Evolutionary conservation across 2,888 invertebrate species (phyloP), one percentile per base, ranked within the genome.

Genomic region (Plebejus argus): DNA sequence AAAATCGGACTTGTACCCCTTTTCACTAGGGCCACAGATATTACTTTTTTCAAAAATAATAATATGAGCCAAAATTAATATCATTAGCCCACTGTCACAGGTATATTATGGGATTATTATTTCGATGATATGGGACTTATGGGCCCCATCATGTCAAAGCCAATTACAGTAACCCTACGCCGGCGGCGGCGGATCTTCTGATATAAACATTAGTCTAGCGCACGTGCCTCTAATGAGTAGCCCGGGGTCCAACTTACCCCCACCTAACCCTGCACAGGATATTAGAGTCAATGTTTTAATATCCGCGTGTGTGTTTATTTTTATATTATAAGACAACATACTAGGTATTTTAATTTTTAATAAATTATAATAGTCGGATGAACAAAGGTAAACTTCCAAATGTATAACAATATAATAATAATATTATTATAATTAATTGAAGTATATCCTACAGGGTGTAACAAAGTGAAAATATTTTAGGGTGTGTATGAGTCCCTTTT

Each of bases 151-250:
- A 66, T 66, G 28, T 66, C 66, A 66, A 33, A 66, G 66, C 66
- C 66, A 66, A 66, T 66, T 66, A 58, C 58, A 20, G 76, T 66
- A 45, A 56, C 28, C 77, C 72, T 70, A 70, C 56, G 56, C 71
- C n/a, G 45, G 20, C 33, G 49, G 20, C 33, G 49, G 76, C 35
- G 28, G 18, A 8, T 15, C 45, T 70, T 12, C 4, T 20, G 35
- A 66, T 39, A 66, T 45, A 66, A 66, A 20, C 39, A 76, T 49
- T 15, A 66, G 66, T 35, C n/a, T 61, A 70, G 20, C 8, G 49
- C 28, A 23, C 66, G 66, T 66, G 66, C 15, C 66, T 18, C 28
- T 66, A 66, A 66, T 66, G 66, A 66, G 66, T 66, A 3, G 66
- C 66, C 23, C 6, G 66, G 66, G 66, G 66, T 33, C 66, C 1